Evolutionary conservation across 1,140 invertebrate species (phyloP), one percentile per base, ranked within the genome.

Genomic region (Heliconius nattereri): DNA sequence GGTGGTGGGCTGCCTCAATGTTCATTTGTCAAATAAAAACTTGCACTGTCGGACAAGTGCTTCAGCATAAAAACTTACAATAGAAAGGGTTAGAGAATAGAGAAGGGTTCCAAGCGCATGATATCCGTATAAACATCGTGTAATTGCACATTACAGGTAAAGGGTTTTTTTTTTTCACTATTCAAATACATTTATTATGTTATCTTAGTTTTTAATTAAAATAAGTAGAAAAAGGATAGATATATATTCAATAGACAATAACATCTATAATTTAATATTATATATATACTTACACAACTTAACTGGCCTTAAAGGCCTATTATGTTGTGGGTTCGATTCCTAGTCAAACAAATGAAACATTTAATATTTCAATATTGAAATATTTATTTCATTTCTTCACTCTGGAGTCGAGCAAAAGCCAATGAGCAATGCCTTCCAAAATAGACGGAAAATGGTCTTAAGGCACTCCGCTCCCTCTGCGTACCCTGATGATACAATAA

Each of bases 81-180:
- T 90, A 83, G 86, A 91, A 91, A 89, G 88, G 91, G 60, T 66
- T 66, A 66, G 26, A 66, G 60, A 66, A 66, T 91, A 85, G 83
- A 83, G 84, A 92, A 91, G 88, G 83, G 89, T 92, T 92, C 80
- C 85, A 89, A 88, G 85, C 83, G 87, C 83, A 89, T 92, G 88
- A 92, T 90, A 88, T 86, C 86, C 92, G 92, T 93, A 90, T 94
- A 94, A 94, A 91, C 87, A 93, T 92, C 91, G 90, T 87, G 90
- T 92, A 93, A 93, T 92, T 91, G 89, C 86, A 81, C 81, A 83
- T 85, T 82, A 85, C 86, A 92, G 87, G 88, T 92, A 91, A 87
- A 87, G 87, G 90, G 88, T 89, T 54, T 35, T 52, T 73, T n/a
- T 52, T 78, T 6, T 45, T 32, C 40, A n/a, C n/a, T 26, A 66